Evolutionary conservation across 2,797 vertebrate genomes (phyloP), one percentile per base, ranked within the genome.

Genomic region (Hydrophis major): DNA sequence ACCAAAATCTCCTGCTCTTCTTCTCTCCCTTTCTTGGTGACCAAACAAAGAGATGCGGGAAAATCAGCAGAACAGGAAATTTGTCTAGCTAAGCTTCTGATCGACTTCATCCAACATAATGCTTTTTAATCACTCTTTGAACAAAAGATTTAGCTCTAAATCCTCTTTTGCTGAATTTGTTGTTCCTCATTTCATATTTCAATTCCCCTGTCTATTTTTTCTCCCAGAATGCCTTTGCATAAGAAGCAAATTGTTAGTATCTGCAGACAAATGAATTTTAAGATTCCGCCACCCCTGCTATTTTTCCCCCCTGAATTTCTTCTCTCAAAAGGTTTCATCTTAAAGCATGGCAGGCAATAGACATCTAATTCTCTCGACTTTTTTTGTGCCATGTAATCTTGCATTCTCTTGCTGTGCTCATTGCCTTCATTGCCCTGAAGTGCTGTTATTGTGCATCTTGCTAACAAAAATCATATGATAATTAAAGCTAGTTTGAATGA

Each of bases 61-160:
- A 95, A 96, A 83, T 83, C 78, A 94, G 94, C 89, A 95, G 86
- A 89, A 86, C 95, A 95, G 90, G 93, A 94, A 92, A 92, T 97
- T 97, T 95, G 92, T 93, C 90, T 91, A 95, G 94, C 94, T 97
- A 97, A 97, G 96, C 96, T 96, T 93, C 93, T 95, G 93, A 95
- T 93, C 93, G 95, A 96, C 96, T 98, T 97, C 94, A 96, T 97
- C 95, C 86, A 60, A 96, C 94, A 96, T 97, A 98, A 97, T 97
- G 95, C 97, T 97, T 97, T 97, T 95, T 97, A 97, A 98, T 97
- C 97, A 97, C 94, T 96, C 96, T 97, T 97, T 97, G 97, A 97
- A 97, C 97, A 97, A 97, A 97, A 97, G 97, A 96, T 97, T 97
- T 97, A 97, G 96, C 90, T 94, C 86, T 97, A 97, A 83, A 97